These are phyloP conservation scores for Zelostemma sp. DNA, from an alignment of 1,140 invertebrate genomes.

Conservation along the genomic window DNA sequence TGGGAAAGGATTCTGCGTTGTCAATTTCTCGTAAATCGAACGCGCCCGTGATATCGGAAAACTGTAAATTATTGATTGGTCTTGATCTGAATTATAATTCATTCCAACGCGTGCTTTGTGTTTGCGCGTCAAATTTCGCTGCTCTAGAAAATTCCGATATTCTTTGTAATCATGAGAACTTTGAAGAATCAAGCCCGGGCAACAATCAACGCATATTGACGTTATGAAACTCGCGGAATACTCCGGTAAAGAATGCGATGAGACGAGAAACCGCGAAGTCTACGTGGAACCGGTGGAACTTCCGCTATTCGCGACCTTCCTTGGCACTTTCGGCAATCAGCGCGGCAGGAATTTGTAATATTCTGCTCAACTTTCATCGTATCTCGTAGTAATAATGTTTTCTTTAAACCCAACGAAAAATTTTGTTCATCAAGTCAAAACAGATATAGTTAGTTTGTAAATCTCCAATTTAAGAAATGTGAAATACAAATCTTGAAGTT, in stretches of 20 bases:
- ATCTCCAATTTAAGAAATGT: too few species aligned
- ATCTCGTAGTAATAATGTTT: constrained; percentile 17
- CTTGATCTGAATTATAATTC: background rate
- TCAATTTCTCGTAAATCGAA: constrained; percentile 11
- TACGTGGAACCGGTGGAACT: constrained; percentile 30
- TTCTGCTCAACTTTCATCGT: constrained; percentile 21
- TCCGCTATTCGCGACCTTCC: constrained; percentile 28
- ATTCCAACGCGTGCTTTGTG: too few species aligned
- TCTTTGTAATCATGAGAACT: background rate
- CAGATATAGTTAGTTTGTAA: too few species aligned
- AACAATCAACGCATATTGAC: constrained; percentile 23
- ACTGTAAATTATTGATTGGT: background rate
- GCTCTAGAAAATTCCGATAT: too few species aligned
- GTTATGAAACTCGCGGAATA: constrained; percentile 13
- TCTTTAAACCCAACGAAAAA: constrained; percentile 1
- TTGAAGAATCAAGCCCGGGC: constrained; percentile 16
- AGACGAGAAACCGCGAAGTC: constrained; percentile 24
- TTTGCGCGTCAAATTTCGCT: too few species aligned
- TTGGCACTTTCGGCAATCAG: constrained; percentile 30
- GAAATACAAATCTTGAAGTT: too few species aligned
- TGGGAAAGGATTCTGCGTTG: constrained; percentile 4
- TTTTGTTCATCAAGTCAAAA: too few species aligned
- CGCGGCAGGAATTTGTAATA: constrained; percentile 23
- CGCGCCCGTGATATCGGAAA: background rate
- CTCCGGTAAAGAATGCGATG: constrained; percentile 14